Evolutionary conservation across 2,888 invertebrate species (phyloP).

Genomic region (Tyria jacobaeae): DNA sequence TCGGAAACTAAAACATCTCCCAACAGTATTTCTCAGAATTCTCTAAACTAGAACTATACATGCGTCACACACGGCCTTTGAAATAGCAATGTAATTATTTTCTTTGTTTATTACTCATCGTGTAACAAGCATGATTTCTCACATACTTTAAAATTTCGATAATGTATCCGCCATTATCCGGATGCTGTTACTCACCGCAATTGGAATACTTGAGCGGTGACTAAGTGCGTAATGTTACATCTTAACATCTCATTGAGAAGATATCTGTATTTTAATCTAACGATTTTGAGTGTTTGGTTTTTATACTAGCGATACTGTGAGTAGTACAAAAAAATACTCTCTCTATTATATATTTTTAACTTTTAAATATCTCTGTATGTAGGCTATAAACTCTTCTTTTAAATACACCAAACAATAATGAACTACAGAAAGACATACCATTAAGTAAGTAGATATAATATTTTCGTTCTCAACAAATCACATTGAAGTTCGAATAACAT

Average conservation of each 20-base stretch:
- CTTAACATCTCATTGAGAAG: constrained; percentile 14
- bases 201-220: constrained; percentile 34
- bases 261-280: too few relatives aligned
- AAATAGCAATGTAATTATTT: constrained; percentile 34
- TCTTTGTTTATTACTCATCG: constrained; percentile 39
- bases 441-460: neutral
- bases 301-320: too few relatives aligned
- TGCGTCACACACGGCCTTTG: constrained; percentile 16
- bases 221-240: constrained; percentile 16
- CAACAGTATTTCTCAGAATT: constrained; percentile 15
- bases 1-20: neutral
- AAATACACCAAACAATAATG: too few relatives aligned
- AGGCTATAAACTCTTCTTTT: too few relatives aligned
- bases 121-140: constrained; percentile 35
- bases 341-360: too few relatives aligned
- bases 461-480: neutral
- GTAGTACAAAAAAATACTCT: too few relatives aligned
- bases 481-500: constrained; percentile 7
- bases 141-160: constrained; percentile 31
- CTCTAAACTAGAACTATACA: constrained; percentile 6
- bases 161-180: constrained; percentile 53
- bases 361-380: too few relatives aligned
- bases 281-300: too few relatives aligned
- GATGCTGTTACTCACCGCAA: constrained; percentile 52
- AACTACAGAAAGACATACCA: too few relatives aligned